Percentiles rank a stretch among this genome's conserved stretches.
These are phyloP conservation scores for Taeniopygia guttata DNA, from an alignment of 2,797 vertebrate species.

Conservation along the genomic window DNA sequence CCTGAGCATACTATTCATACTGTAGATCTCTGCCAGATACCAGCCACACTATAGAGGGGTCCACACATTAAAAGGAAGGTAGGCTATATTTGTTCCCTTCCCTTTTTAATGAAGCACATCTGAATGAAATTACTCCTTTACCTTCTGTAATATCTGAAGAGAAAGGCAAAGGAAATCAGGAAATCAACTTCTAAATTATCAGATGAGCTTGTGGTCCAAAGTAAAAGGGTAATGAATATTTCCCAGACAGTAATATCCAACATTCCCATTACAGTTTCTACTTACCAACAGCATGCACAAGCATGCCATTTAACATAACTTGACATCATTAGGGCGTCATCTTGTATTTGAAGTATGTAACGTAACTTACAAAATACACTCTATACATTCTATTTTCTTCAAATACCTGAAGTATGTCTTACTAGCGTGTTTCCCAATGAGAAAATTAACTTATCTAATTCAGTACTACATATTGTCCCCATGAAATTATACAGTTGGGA, in stretches of 20 bases:
- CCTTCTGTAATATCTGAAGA: neutral
- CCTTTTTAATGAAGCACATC: neutral
- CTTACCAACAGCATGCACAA: neutral
- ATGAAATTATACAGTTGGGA: neutral
- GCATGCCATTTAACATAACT: neutral
- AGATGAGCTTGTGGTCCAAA: neutral
- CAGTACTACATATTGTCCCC: neutral
- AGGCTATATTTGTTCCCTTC: neutral
- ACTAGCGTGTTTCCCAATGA: neutral
- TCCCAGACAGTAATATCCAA: neutral
- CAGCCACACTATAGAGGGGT: fast-evolving
- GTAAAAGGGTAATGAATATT: neutral
- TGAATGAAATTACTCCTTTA: neutral
- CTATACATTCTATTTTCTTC: neutral
- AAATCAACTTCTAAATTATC: neutral
- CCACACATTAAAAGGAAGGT: neutral
- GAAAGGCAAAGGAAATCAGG: neutral
- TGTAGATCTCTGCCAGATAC: neutral
- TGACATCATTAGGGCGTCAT: fast-evolving
- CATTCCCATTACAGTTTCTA: neutral
- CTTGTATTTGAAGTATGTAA: neutral
- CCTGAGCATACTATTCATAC: fast-evolving
- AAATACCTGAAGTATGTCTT: neutral
- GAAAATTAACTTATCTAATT: neutral
- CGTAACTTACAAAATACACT: neutral